Conservation (phyloP, 2,888 invertebrate genomes). For the Drosophila kokeensis region DNA sequence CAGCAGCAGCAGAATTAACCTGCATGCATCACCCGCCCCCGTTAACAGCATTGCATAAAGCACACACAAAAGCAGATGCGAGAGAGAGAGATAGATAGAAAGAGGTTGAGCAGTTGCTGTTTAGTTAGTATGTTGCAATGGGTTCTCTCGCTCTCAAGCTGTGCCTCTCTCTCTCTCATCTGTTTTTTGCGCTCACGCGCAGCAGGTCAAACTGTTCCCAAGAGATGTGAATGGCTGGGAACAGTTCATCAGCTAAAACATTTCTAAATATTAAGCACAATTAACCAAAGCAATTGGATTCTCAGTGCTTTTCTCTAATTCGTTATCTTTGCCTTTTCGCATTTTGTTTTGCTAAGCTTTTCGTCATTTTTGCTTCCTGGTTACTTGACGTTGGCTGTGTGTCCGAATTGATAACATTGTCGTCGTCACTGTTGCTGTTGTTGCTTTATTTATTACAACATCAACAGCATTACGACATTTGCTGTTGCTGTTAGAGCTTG, state of each 20-base stretch:
- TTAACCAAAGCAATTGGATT: constrained; percentile 48
- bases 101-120: constrained; percentile 24
- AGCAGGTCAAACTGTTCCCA: constrained; percentile 61
- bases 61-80: constrained; percentile 41
- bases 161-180: constrained; percentile 15
- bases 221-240: constrained; percentile 47
- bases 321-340: constrained; percentile 33
- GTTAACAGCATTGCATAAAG: constrained; percentile 71
- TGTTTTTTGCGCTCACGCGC: constrained; percentile 53
- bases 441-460: constrained; percentile 74
- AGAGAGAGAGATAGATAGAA: constrained; percentile 25
- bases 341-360: constrained; percentile 73
- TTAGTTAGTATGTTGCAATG: constrained; percentile 68
- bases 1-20: constrained; percentile 67
- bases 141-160: constrained; percentile 35
- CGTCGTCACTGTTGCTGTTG: constrained; percentile 52
- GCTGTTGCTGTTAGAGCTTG: constrained; percentile 57
- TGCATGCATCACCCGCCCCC: constrained; percentile 67
- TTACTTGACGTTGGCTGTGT: constrained; percentile 52
- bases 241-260: constrained; percentile 55
- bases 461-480: constrained; percentile 78
- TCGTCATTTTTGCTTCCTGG: constrained; percentile 65
- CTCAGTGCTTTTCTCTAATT: constrained; percentile 38
- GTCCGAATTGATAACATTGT: constrained; percentile 64
- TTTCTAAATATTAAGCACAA: constrained; percentile 51